Evolutionary conservation across 1,140 invertebrate species (phyloP), one percentile per base, ranked within the genome.

Genomic region (Drosophila aff.): DNA sequence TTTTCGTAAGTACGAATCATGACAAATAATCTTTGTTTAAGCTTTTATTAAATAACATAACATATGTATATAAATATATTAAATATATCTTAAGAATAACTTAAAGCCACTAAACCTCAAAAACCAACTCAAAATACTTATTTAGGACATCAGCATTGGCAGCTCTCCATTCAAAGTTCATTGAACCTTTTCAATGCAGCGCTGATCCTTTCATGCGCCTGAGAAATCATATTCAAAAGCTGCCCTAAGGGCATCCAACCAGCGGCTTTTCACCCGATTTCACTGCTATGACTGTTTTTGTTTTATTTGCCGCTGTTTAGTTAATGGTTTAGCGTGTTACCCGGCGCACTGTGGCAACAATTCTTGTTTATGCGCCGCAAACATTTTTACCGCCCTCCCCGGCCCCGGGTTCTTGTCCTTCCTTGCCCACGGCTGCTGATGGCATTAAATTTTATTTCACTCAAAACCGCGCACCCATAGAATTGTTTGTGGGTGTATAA

Each of bases 281-380:
- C 33, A 28, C 60, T 75, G 26, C 21, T 36, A n/a, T 23, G 28
- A 21, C 52, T 61, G 66, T 58, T 74, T 86, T 87, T 79, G 76
- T 87, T 87, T 81, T 87, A 84, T 83, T 80, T 78, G 64, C 23
- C 33, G 74, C 77, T 89, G 85, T 89, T 89, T 90, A 90, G 84
- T 89, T 90, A 89, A 89, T 90, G 84, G 84, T 84, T 89, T 89
- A 84, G 84, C 84, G 81, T 89, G 78, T 87, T 87, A 60, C 65
- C 61, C 84, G 49, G 66, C 73, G 43, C 67, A 57, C 64, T 62
- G 68, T 77, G 80, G 83, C 64, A 82, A 79, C 76, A 72, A 90
- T 89, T 89, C 87, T 90, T 89, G 81, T 89, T 89, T 89, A 89
- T 89, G 85, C 81, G 85, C 81, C 84, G 85, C 84, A 84, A 90